These are phyloP conservation scores for Polypedilum pembai DNA, from an alignment of 1,140 invertebrate species.

Conservation along the genomic window DNA sequence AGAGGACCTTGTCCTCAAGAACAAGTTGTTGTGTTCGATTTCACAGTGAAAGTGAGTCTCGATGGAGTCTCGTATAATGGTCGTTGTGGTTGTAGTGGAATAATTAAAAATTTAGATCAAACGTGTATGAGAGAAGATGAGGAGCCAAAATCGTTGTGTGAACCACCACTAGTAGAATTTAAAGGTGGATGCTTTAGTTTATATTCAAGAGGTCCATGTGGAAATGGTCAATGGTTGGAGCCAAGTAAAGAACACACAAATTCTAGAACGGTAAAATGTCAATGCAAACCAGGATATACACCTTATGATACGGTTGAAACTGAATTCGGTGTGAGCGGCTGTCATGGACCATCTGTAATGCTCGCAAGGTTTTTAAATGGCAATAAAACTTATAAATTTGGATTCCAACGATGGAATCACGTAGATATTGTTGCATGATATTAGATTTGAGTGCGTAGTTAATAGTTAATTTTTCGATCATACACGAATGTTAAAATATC, in stretches of 20 bases:
- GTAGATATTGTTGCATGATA: constrained; percentile 22
- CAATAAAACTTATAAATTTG: constrained; percentile 33
- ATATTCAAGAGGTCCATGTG: constrained; percentile 65
- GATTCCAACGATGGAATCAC: constrained; percentile 25
- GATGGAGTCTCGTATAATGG: constrained; percentile 76
- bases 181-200: constrained; percentile 60
- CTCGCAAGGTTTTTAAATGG: constrained; percentile 50
- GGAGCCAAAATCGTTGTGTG: constrained; percentile 46
- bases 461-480: background rate
- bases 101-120: constrained; percentile 41
- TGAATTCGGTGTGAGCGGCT: constrained; percentile 35
- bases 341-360: constrained; percentile 47
- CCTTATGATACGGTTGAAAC: constrained; percentile 37
- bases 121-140: constrained; percentile 35
- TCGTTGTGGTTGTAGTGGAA: constrained; percentile 59
- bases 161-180: constrained; percentile 50
- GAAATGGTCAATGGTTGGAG: constrained; percentile 62
- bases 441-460: background rate
- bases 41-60: constrained; percentile 60
- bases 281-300: constrained; percentile 62
- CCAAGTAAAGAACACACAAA: constrained; percentile 43
- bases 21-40: constrained; percentile 68
- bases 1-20: constrained; percentile 61
- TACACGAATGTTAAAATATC: background rate
- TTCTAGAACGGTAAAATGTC: constrained; percentile 50